Percentiles rank a stretch among this genome's conserved stretches.
Conservation (phyloP, 2,888 invertebrate genomes). For the Gerris lacustris region DNA sequence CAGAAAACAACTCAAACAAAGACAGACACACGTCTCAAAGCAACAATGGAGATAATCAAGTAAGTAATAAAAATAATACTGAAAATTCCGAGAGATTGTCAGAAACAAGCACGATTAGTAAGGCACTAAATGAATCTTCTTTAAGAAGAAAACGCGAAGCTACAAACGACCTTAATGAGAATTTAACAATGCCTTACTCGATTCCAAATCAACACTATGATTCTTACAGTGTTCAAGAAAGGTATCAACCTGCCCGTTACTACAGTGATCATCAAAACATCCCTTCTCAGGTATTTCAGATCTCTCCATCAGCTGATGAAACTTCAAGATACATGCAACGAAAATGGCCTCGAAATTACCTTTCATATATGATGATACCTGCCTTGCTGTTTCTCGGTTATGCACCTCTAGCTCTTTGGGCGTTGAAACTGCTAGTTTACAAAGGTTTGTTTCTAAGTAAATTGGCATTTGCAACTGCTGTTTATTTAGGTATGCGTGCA, state of each 20-base stretch:
- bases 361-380: constrained; percentile 19
- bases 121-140: too few relatives aligned
- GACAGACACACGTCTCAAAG: not conserved
- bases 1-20: not conserved
- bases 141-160: not conserved
- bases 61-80: too few relatives aligned
- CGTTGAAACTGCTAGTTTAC: constrained; percentile 33
- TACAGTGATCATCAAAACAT: not conserved
- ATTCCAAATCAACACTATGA: not conserved
- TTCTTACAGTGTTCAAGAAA: not conserved
- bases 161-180: not conserved
- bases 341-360: not conserved
- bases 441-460: constrained; percentile 33
- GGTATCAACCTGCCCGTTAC: not conserved
- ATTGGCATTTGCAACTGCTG: constrained; percentile 32
- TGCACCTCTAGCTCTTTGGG: constrained; percentile 23
- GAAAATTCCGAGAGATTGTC: too few relatives aligned
- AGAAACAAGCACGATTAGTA: too few relatives aligned
- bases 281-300: not conserved
- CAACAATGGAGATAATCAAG: not conserved
- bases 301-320: not conserved
- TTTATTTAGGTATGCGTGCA: constrained; percentile 32
- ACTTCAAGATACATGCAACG: not conserved
- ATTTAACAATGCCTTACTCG: too few relatives aligned
- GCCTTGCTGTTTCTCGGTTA: constrained; percentile 23